These are phyloP conservation scores for Prionace glauca DNA, from an alignment of 2,797 vertebrate genomes.

Conservation along the genomic window DNA sequence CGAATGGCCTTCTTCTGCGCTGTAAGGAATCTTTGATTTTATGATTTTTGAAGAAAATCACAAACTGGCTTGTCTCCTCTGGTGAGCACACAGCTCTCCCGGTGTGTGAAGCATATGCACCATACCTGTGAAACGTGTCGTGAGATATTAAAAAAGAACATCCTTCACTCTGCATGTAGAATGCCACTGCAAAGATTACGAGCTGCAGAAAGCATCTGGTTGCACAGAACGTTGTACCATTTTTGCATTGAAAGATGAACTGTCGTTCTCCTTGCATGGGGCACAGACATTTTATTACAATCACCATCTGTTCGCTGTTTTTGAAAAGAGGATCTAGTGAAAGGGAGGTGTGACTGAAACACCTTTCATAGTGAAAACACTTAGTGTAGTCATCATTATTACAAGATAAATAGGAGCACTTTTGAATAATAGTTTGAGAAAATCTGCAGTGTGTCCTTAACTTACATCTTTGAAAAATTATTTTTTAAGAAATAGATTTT, in stretches of 20 bases:
- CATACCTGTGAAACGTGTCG: neutral
- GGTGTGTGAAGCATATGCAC: neutral
- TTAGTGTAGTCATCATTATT: neutral
- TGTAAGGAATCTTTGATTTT: neutral
- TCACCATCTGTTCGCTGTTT: constrained; percentile 5
- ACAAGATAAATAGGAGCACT: neutral
- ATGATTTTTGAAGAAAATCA: neutral
- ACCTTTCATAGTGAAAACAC: neutral
- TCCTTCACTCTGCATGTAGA: constrained; percentile 5
- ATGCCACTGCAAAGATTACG: neutral
- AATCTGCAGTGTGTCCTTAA: neutral
- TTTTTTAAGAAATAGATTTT: neutral
- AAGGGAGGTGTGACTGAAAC: neutral
- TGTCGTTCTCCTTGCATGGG: neutral
- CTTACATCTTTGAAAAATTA: neutral
- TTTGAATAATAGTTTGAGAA: neutral
- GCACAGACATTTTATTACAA: neutral
- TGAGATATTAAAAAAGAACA: neutral
- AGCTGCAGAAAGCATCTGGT: neutral
- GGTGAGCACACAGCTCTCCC: neutral
- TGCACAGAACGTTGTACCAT: neutral
- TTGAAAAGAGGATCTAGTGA: neutral
- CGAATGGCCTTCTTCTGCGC: too few species aligned
- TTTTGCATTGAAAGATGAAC: constrained; percentile 6
- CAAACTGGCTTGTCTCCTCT: neutral